Evolutionary conservation across 2,113 vertebrate genomes (phyloP).

Genomic region (Arenaria interpres): DNA sequence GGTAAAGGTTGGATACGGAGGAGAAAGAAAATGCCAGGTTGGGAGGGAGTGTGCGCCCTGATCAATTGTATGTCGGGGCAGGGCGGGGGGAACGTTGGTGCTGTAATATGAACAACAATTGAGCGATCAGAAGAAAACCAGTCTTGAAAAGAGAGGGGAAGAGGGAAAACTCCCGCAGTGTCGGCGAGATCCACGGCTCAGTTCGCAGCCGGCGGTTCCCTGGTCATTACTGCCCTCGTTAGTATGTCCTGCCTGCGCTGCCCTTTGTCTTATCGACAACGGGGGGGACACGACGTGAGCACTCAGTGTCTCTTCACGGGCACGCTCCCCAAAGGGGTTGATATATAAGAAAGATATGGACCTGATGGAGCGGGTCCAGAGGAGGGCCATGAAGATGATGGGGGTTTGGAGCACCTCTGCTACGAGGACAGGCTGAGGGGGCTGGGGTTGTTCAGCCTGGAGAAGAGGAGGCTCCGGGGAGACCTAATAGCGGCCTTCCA

Average conservation of each 20-base stretch:
- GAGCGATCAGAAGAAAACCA: slow-evolving; percentile 45
- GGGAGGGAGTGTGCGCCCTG: neutral
- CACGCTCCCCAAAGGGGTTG: neutral
- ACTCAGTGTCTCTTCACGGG: neutral
- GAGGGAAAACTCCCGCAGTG: neutral
- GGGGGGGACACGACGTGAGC: neutral
- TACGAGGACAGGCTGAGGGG: too few species aligned
- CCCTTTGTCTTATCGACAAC: neutral
- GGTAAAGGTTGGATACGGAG: neutral
- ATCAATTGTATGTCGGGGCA: neutral
- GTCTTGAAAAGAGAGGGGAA: neutral
- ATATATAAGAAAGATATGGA: too few species aligned
- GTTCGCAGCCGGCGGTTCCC: neutral
- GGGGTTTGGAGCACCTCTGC: too few species aligned
- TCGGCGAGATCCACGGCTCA: neutral
- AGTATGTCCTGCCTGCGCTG: neutral
- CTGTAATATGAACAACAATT: slow-evolving; percentile 19
- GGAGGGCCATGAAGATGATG: too few species aligned
- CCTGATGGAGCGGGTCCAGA: too few species aligned
- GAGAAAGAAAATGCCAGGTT: neutral
- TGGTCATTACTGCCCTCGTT: neutral
- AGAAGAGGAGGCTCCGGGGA: too few species aligned
- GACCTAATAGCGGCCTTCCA: too few species aligned
- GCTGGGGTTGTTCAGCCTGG: too few species aligned
- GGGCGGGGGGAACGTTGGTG: neutral